Base-by-base conservation (phyloP, 2,888 invertebrate species). In the Agrypnus murinus region DNA sequence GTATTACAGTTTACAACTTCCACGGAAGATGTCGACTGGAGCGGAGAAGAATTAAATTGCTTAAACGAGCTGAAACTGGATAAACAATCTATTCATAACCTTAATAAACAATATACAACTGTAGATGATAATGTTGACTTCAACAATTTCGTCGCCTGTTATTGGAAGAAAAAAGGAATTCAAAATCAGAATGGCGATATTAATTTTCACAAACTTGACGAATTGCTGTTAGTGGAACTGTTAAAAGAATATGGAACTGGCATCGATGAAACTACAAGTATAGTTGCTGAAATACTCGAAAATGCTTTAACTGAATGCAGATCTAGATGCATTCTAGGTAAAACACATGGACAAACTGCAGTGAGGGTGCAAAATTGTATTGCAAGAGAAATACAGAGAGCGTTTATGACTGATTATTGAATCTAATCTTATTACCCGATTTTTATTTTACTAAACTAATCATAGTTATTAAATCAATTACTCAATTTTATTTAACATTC, bases 161-260 rank as follows among this genome's bases (percentile, higher is more conserved):
- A 57, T n/a, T 57, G 57, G 57, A 57, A 57, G 19, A 36, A 40
- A 17, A 57, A 57, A 38, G 57, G 57, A 12, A 38, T 19, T 36
- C 57, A 57, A 12, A 8, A 38, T n/a, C 10, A 57, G 10, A 19
- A 57, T 12, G 57, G 57, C 4, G 57, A 57, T 0, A 57, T 57
- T 10, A 8, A 38, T 19, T 57, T 15, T 3, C 15, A 36, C 9
- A 57, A 57, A 17, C 17, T 38, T 5, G 36, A 57, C 36, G 19
- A 55, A 1, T 7, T 55, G 2, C 34, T 55, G 5, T 34, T 34
- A 8, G 10, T 25, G 3, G 17, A 53, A 10, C 31, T 53, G 31
- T 34, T 53, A 15, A 14, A 34, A 10, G 53, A 53, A 19, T 48
- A 17, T 48, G 9, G 48, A 4, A 6, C 8, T 1, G 12, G 19